Evolutionary conservation across 2,797 vertebrate species (phyloP).

Genomic region (Pygocentrus nattereri): DNA sequence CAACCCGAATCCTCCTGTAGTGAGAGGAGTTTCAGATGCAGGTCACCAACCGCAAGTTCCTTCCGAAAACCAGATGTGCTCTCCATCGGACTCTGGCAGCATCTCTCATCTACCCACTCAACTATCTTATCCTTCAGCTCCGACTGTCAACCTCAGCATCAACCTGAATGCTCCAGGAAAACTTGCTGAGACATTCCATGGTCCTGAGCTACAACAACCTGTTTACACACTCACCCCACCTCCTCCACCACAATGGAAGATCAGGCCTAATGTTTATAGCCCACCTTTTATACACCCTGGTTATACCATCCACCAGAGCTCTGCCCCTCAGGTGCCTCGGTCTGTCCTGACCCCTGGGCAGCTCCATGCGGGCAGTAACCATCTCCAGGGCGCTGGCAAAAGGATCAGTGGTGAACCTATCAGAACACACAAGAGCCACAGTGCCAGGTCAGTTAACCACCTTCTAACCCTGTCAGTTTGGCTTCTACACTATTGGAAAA

Average conservation of each 20-base stretch:
- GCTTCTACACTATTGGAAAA: background rate
- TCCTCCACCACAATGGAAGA: slow-evolving; percentile 34
- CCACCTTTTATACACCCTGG: slow-evolving; percentile 16
- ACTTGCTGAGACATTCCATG: slow-evolving; percentile 42
- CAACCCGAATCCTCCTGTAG: slow-evolving; percentile 45
- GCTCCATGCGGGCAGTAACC: background rate
- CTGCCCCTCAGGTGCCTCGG: slow-evolving; percentile 25
- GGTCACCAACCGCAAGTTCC: background rate
- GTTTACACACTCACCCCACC: slow-evolving; percentile 44
- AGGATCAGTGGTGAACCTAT: slow-evolving; percentile 34
- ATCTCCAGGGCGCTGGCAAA: background rate
- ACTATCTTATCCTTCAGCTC: slow-evolving; percentile 17
- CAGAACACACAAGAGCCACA: slow-evolving; percentile 1
- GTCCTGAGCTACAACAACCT: slow-evolving; percentile 53
- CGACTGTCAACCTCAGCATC: slow-evolving; percentile 61
- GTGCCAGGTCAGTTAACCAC: slow-evolving; percentile 23
- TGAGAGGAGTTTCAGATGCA: slow-evolving; percentile 21
- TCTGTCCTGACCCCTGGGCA: slow-evolving; percentile 6
- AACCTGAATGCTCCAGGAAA: slow-evolving; percentile 51
- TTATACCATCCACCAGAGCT: slow-evolving; percentile 8
- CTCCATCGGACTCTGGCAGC: slow-evolving; percentile 16
- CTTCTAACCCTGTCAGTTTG: background rate
- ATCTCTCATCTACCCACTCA: slow-evolving; percentile 3
- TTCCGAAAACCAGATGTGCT: slow-evolving; percentile 24
- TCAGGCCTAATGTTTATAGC: slow-evolving; percentile 33